A percentile compares a stretch with the other conserved stretches of the same genome.
These are phyloP conservation scores for Catotricha subobsoleta DNA, from an alignment of 2,888 invertebrate species.

Conservation along the genomic window DNA sequence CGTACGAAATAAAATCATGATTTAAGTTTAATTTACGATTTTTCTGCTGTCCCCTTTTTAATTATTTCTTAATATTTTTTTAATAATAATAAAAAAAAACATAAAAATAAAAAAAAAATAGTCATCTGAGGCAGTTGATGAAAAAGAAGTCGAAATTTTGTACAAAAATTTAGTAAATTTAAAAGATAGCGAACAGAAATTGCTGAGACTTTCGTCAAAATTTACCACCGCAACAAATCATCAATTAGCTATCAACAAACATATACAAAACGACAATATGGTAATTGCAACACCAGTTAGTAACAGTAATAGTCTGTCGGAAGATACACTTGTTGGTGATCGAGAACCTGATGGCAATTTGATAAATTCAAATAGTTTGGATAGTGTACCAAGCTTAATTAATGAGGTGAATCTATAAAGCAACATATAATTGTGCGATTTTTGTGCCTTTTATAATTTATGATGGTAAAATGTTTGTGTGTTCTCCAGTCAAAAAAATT, in stretches of 20 bases:
- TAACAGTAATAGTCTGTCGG: neutral
- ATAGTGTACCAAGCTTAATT: constrained; percentile 1
- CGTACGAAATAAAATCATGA: too few species aligned
- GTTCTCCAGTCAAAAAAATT: neutral
- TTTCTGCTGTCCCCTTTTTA: too few species aligned
- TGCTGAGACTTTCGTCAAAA: constrained; percentile 17
- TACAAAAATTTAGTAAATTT: constrained; percentile 47
- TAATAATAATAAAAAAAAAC: too few species aligned
- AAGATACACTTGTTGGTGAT: neutral
- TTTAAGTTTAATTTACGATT: too few species aligned
- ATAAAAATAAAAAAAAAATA: too few species aligned
- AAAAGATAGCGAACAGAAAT: constrained; percentile 49
- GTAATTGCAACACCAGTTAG: neutral
- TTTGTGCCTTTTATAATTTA: too few species aligned
- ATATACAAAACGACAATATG: neutral
- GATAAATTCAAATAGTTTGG: constrained; percentile 5
- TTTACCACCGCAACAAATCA: too few species aligned
- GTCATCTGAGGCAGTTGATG: too few species aligned
- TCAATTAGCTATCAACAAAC: too few species aligned
- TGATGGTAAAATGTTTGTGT: too few species aligned
- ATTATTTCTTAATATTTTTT: too few species aligned
- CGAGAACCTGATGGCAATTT: neutral
- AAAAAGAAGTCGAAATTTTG: constrained; percentile 40
- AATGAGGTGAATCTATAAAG: neutral
- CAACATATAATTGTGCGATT: neutral